Evolutionary conservation across 1,140 invertebrate genomes (phyloP).

Genomic region (Aplysia californica): DNA sequence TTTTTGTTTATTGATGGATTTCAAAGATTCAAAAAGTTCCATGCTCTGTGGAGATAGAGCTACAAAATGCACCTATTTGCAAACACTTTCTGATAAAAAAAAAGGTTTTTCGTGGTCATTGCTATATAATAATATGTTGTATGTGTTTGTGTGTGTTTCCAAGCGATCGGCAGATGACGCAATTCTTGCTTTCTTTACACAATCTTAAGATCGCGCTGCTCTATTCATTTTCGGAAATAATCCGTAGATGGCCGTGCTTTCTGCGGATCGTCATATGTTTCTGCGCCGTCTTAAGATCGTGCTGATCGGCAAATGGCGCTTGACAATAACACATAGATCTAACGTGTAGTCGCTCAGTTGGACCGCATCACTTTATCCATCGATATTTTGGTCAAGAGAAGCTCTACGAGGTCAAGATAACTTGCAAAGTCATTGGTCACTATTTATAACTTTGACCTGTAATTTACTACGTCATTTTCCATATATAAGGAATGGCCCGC

Average conservation of each 20-base stretch:
- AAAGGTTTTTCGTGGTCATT: too few relatives aligned
- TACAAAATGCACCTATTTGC: too few relatives aligned
- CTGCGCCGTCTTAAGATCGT: neutral
- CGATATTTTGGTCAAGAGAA: neutral
- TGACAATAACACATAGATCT: neutral
- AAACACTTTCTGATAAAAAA: too few relatives aligned
- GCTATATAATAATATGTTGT: too few relatives aligned
- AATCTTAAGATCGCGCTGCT: neutral
- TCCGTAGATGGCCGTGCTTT: neutral
- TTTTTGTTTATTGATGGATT: too few relatives aligned
- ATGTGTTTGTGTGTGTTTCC: constrained; percentile 22
- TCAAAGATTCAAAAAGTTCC: too few relatives aligned
- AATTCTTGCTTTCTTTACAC: neutral
- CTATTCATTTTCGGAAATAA: neutral
- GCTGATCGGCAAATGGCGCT: neutral
- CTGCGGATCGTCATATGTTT: neutral
- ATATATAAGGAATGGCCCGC: too few relatives aligned
- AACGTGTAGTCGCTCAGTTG: too few relatives aligned
- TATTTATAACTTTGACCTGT: too few relatives aligned
- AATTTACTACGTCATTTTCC: too few relatives aligned
- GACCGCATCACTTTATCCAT: too few relatives aligned
- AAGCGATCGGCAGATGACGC: neutral
- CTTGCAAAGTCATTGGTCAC: neutral
- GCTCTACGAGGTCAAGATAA: neutral
- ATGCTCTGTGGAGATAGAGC: too few relatives aligned